Evolutionary conservation across 2,113 vertebrate species (phyloP).

Genomic region (Stomatorhinus ivindoensis): DNA sequence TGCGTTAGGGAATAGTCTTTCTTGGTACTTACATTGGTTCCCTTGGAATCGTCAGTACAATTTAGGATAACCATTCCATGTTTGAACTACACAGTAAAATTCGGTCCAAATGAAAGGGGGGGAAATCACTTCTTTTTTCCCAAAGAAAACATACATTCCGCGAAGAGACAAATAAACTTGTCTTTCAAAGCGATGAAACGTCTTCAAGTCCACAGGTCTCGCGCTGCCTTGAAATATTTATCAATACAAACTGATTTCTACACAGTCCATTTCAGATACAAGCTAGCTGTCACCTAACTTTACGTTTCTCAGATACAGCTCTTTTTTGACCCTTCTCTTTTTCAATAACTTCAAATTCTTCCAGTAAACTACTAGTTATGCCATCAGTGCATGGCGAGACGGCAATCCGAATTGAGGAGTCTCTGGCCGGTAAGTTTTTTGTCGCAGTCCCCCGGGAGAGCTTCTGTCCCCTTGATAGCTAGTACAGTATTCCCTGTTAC

Average conservation of each 20-base stretch:
- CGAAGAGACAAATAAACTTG: constrained; percentile 10
- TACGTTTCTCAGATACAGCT: constrained; percentile 13
- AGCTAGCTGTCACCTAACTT: constrained; percentile 30
- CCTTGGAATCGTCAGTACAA: constrained; percentile 10
- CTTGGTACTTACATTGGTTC: constrained; percentile 18
- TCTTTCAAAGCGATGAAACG: constrained; percentile 12
- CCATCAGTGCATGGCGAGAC: constrained; percentile 41
- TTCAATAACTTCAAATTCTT: constrained; percentile 36
- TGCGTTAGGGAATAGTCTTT: neutral
- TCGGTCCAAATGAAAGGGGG: constrained; percentile 16
- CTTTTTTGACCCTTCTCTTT: constrained; percentile 31
- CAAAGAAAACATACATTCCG: constrained; percentile 19
- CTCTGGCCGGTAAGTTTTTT: constrained; percentile 34
- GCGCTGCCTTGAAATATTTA: constrained; percentile 10
- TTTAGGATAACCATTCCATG: constrained; percentile 16
- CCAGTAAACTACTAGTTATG: constrained; percentile 38
- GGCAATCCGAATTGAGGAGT: constrained; percentile 40
- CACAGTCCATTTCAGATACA: constrained; percentile 32
- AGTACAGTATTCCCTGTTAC: constrained; percentile 48
- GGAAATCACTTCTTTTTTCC: neutral
- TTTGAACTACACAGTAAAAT: neutral
- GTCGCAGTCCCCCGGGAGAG: constrained; percentile 46
- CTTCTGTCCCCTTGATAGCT: constrained; percentile 42
- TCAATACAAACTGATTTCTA: constrained; percentile 10
- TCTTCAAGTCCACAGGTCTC: neutral